Percentiles rank a stretch among this genome's conserved stretches.
Evolutionary conservation across 2,113 vertebrate genomes (phyloP).

Genomic region (Chelonoidis abingdonii): DNA sequence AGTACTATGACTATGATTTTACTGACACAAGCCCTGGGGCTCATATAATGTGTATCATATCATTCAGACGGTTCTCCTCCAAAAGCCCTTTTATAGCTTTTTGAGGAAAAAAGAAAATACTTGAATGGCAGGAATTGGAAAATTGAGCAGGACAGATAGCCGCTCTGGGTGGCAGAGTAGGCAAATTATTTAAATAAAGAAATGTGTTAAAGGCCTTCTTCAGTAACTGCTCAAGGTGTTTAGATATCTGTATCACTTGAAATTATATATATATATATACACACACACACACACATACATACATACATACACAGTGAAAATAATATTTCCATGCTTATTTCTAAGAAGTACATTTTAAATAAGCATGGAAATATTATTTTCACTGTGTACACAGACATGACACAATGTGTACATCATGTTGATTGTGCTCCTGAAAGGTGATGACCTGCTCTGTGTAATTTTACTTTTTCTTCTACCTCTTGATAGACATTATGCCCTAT

Average conservation of each 20-base stretch:
- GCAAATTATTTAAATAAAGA: neutral
- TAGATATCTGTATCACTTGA: too few relatives aligned
- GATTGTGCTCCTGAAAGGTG: neutral
- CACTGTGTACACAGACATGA: neutral
- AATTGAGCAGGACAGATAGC: neutral
- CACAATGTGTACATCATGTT: neutral
- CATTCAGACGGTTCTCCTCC: neutral
- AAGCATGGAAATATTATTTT: neutral
- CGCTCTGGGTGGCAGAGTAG: neutral
- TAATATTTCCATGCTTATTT: too few relatives aligned
- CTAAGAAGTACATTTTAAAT: too few relatives aligned
- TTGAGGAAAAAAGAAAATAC: neutral
- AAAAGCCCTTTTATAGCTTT: neutral
- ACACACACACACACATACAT: accelerated
- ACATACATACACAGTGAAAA: too few relatives aligned
- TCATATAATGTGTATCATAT: neutral
- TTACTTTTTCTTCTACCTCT: neutral
- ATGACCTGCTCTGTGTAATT: neutral
- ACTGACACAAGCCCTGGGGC: neutral
- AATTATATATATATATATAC: too few relatives aligned
- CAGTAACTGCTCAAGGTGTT: neutral
- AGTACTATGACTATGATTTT: neutral
- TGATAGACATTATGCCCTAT: neutral
- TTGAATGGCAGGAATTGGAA: neutral
- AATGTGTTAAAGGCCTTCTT: neutral